Evolutionary conservation across 1,140 invertebrate species (phyloP).

Genomic region (Varroa destructor): DNA sequence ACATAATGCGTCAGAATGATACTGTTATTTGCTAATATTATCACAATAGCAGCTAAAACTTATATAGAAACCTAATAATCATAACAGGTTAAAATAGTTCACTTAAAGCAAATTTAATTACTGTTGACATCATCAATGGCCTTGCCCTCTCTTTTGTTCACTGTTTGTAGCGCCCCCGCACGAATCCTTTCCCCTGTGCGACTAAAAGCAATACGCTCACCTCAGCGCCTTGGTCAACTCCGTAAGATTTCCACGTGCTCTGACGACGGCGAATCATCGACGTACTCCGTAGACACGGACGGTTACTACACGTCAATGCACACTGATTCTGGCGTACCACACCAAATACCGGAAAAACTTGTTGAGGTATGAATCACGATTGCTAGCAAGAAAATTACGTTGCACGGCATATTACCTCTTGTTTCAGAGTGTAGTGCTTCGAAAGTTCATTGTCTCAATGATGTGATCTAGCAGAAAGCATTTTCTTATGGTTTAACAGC

Average conservation of each 20-base stretch:
- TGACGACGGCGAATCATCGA: conserved; percentile 77
- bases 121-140: conserved; percentile 38
- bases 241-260: conserved; percentile 54
- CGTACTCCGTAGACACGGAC: conserved; percentile 88
- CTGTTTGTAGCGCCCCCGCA: background rate
- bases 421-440: no score
- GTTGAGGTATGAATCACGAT: background rate
- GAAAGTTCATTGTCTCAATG: no score
- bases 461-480: no score
- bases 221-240: conserved; percentile 51
- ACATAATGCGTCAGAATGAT: no score
- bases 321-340: conserved; percentile 59
- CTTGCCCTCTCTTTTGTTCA: conserved; percentile 40
- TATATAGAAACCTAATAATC: no score
- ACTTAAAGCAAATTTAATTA: background rate
- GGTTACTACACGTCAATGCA: conserved; percentile 95
- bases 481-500: no score
- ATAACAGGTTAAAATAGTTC: no score
- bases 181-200: conserved; percentile 5
- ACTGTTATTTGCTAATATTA: no score
- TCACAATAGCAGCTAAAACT: no score
- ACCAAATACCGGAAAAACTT: conserved; percentile 47
- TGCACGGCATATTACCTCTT: no score
- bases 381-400: no score
- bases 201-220: background rate